Evolutionary conservation across 1,140 invertebrate species (phyloP), one percentile per base, ranked within the genome.

Genomic region (Diorhabda elongata): DNA sequence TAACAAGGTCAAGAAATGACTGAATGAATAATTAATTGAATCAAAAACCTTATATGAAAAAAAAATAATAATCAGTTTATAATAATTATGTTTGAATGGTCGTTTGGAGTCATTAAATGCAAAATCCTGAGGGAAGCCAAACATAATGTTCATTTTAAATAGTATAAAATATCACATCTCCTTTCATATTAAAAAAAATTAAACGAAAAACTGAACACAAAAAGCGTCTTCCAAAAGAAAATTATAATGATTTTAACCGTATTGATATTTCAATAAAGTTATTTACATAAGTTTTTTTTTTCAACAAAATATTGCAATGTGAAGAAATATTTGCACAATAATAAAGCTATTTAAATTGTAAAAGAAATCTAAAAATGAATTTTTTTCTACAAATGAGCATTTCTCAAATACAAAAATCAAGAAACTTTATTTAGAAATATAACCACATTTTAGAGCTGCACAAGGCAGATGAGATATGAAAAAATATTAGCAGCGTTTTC

Each of bases 141-240:
- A 78, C 70, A 76, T 73, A 76, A 76, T 74, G 73, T 73, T 75
- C 74, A 78, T 73, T 72, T 76, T 76, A 78, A 79, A 79, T 80
- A 80, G 76, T 80, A 80, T 80, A 80, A 80, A 81, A 79, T 81
- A 81, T 80, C 78, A 81, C 79, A 80, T 79, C 74, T 78, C 76
- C 74, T 78, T 77, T 74, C 69, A 74, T 76, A 75, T 76, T 76
- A 75, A 76, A 79, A 76, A 79, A 79, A 75, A 72, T 26, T 26
- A 26, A 77, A 75, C 47, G n/a, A 3, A 52, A 71, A 73, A 75
- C 73, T 78, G 75, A 79, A 78, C 75, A 77, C 74, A 71, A 78
- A 66, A 60, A 61, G 58, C 64, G 58, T 71, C 44, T 47, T 26
- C 64, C n/a, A 56, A 62, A 67, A 47, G 57, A 59, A 60, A 11